These are phyloP conservation scores for Magallana gigas DNA, from an alignment of 1,140 invertebrate genomes.

Conservation along the genomic window DNA sequence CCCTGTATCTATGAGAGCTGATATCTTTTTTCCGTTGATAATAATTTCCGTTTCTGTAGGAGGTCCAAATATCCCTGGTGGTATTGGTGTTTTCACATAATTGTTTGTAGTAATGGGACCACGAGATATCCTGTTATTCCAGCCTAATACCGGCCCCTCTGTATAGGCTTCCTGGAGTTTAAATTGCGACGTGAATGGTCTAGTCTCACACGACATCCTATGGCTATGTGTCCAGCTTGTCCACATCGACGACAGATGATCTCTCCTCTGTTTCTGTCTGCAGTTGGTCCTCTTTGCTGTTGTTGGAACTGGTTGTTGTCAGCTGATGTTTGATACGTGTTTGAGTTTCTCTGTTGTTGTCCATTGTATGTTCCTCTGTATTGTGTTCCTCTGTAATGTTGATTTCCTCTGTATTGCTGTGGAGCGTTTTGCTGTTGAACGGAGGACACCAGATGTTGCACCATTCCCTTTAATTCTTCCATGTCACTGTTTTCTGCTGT, in stretches of 20 bases:
- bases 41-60: slow-evolving; percentile 43
- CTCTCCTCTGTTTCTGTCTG: not conserved
- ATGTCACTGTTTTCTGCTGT: not conserved
- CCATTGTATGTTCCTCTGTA: not conserved
- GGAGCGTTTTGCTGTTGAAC: not conserved
- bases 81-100: slow-evolving; percentile 22
- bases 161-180: slow-evolving; percentile 52
- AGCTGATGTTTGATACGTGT: not conserved
- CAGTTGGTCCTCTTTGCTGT: not conserved
- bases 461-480: slow-evolving; percentile 46
- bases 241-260: slow-evolving; percentile 47
- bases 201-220: slow-evolving; percentile 49
- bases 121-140: not conserved
- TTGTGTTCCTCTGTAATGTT: not conserved
- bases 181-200: slow-evolving; percentile 45
- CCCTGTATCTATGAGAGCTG: slow-evolving; percentile 47
- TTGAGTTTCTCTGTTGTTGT: not conserved
- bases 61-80: slow-evolving; percentile 38
- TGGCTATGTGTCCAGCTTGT: slow-evolving; percentile 45
- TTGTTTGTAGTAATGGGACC: not conserved
- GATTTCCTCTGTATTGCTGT: not conserved
- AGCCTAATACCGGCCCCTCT: slow-evolving; percentile 47
- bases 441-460: slow-evolving; percentile 27
- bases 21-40: slow-evolving; percentile 32
- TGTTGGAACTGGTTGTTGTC: not conserved